These are phyloP conservation scores for human DNA, from an alignment of 2,113 vertebrate species.

Conservation along the genomic window DNA sequence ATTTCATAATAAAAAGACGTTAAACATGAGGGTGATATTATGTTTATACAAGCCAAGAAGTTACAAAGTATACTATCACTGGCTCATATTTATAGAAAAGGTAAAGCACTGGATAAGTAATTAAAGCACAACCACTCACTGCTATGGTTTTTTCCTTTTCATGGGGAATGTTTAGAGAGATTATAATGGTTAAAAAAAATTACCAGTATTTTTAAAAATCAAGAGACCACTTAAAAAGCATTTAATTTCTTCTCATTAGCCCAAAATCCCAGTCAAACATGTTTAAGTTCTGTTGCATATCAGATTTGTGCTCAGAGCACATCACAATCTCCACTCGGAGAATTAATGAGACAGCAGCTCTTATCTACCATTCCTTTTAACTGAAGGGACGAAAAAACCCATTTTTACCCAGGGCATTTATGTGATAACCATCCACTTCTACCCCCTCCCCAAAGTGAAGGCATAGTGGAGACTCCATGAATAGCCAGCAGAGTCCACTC, in stretches of 20 bases:
- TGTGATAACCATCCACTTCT: background rate
- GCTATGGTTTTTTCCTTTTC: background rate
- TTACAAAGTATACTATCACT: background rate
- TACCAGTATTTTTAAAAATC: constrained; percentile 28
- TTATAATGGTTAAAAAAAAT: constrained; percentile 46
- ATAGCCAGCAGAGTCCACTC: background rate
- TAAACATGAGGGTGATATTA: background rate
- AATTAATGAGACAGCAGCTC: background rate
- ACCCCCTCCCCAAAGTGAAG: background rate
- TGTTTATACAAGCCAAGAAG: background rate
- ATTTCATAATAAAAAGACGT: background rate
- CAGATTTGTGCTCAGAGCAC: background rate
- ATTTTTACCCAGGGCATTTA: background rate
- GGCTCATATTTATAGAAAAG: background rate
- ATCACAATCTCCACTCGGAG: background rate
- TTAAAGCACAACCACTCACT: constrained; percentile 69
- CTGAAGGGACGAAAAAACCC: background rate
- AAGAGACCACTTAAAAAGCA: constrained; percentile 30
- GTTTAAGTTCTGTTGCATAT: background rate
- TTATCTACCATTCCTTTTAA: constrained; percentile 19
- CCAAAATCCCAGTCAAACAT: background rate
- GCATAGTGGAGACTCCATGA: background rate
- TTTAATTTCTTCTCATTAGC: constrained; percentile 33
- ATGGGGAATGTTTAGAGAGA: constrained; percentile 58
- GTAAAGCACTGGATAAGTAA: constrained; percentile 69